Evolutionary conservation across 2,797 vertebrate genomes (phyloP), one percentile per base, ranked within the genome.

Genomic region (Notolepis coatsorum): DNA sequence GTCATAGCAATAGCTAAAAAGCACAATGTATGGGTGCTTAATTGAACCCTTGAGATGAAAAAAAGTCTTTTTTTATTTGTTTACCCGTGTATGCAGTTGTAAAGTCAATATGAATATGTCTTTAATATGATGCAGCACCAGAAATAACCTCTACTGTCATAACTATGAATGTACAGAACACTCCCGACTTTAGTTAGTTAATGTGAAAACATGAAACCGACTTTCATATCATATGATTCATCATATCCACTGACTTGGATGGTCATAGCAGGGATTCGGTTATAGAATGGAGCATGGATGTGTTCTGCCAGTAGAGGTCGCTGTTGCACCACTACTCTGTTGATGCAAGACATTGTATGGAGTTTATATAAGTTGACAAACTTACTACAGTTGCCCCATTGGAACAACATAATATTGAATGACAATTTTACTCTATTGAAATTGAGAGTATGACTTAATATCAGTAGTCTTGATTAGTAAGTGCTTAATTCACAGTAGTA

Each of bases 381-480:
- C 12, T 39, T 13, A 13, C n/a, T n/a, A 53, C 15, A 38, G 28
- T 18, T 41, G 47, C 43, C 39, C 28, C 39, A 41, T 55, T 58
- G 27, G 31, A 67, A 49, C 5, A 73, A 15, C 54, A 65, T 63
- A 55, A 69, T 42, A 51, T 68, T 53, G 20, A 48, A 71, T 56
- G 20, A 63, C 5, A 35, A 24, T 62, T 21, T 45, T 73, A 65
- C 64, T 78, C 41, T 68, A 69, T 57, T 65, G 46, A 45, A 55
- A 42, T 68, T 53, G 2, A 73, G 70, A 77, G 39, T 25, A 53
- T 69, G 57, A 63, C 49, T 63, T 27, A 13, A 41, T 51, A 55
- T 91, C 86, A 92, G 85, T 91, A 89, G 88, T 92, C 48, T 66
- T 35, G 41, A 79, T 78, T 68, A 75, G 65, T 88, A 90, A 89